Percentiles rank a stretch among this genome's conserved stretches.
phyloP scores from a whole-genome alignment of 2,113 vertebrate genomes.

The Fukomys damarensis region DNA sequence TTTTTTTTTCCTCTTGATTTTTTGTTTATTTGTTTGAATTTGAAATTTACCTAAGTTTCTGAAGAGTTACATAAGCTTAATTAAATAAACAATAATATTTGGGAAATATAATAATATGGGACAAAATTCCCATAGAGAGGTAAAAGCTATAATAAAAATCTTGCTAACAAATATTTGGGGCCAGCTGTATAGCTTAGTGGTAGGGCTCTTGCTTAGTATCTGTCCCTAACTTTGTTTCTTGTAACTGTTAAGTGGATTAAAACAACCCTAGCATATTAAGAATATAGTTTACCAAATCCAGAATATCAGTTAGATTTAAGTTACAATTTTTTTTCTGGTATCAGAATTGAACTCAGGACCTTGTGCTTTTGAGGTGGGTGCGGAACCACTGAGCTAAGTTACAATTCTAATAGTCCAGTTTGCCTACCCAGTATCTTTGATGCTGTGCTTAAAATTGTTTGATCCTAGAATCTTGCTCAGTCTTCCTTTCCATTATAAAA shows the following conservation, averaged over 20 bases:
- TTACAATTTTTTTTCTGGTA: not conserved
- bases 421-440: not conserved
- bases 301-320: not conserved
- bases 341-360: too few relatives aligned
- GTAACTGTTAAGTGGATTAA: not conserved
- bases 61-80: not conserved
- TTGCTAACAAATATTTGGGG: conserved; percentile 15
- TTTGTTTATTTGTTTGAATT: not conserved
- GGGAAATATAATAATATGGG: not conserved
- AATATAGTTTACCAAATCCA: not conserved
- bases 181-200: not conserved
- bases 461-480: not conserved
- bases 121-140: conserved; percentile 15
- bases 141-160: not conserved
- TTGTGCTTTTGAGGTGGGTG: too few relatives aligned
- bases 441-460: not conserved
- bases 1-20: not conserved
- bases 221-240: not conserved
- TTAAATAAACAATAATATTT: not conserved
- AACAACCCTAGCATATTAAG: not conserved
- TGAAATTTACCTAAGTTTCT: conserved; percentile 16
- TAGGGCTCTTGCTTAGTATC: not conserved
- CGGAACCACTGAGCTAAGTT: not conserved
- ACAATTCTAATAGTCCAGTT: not conserved
- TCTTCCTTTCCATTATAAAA: not conserved